These are phyloP conservation scores for Cephonodes hylas DNA, from an alignment of 2,888 invertebrate genomes.

Conservation along the genomic window DNA sequence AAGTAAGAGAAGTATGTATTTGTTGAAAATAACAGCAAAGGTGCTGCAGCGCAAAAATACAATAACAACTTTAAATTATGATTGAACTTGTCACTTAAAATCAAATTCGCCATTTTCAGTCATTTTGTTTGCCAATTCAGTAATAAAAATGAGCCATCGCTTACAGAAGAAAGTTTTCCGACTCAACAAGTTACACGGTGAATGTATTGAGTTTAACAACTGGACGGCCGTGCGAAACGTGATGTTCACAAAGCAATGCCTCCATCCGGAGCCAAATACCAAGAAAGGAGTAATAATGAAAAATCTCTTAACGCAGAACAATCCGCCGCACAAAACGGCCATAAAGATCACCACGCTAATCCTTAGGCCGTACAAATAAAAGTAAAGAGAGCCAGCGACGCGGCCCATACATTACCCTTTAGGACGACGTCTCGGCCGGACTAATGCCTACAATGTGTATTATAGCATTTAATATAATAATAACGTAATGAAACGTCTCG, in stretches of 20 bases:
- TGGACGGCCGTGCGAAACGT: conserved; percentile 23
- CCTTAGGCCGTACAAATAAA: conserved; percentile 57
- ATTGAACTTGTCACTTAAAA: too few species aligned
- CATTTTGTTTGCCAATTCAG: background rate
- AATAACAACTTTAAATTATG: too few species aligned
- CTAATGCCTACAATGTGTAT: conserved; percentile 80
- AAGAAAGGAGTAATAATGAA: conserved; percentile 41
- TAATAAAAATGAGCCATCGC: background rate
- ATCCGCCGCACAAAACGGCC: conserved; percentile 58
- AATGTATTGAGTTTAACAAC: background rate
- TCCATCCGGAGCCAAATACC: conserved; percentile 39
- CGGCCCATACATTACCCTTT: conserved; percentile 61
- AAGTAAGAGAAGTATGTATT: too few species aligned
- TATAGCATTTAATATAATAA: conserved; percentile 81
- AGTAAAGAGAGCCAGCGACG: conserved; percentile 37
- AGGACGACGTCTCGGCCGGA: conserved; percentile 58
- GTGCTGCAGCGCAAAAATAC: too few species aligned
- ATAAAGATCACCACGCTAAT: conserved; percentile 63
- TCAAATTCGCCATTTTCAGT: too few species aligned
- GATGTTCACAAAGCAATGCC: conserved; percentile 38
- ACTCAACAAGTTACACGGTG: background rate
- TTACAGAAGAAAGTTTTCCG: background rate
- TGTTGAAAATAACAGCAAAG: too few species aligned
- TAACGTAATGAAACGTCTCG: conserved; percentile 81
- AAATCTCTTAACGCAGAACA: conserved; percentile 51